Evolutionary conservation across 2,888 invertebrate genomes (phyloP).

Genomic region (Orthonychiurus folsomi): DNA sequence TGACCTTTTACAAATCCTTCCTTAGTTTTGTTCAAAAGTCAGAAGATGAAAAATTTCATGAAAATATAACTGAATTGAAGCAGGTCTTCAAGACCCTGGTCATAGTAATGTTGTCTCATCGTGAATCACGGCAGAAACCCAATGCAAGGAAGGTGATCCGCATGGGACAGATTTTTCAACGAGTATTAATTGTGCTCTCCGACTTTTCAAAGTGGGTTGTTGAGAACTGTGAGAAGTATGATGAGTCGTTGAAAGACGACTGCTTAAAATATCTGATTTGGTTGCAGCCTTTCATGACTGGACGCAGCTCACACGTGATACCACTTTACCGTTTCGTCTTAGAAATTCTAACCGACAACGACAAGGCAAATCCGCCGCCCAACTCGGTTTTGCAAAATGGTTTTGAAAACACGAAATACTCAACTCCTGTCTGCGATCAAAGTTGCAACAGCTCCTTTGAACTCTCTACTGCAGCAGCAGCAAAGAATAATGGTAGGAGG

Average conservation of each 20-base stretch:
- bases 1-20: not conserved
- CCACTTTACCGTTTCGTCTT: not conserved
- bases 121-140: not conserved
- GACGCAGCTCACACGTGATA: not conserved
- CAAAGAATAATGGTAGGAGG: no score
- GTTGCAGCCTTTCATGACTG: not conserved
- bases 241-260: not conserved
- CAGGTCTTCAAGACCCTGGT: not conserved
- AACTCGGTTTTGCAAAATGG: no score
- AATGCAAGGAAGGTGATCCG: not conserved
- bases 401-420: no score
- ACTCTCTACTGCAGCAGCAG: no score
- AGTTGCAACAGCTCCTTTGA: no score
- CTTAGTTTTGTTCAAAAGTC: not conserved
- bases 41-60: not conserved
- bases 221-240: not conserved
- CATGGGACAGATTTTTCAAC: not conserved
- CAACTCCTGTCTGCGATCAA: no score
- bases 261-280: not conserved
- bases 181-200: not conserved
- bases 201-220: not conserved
- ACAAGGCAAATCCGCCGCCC: no score
- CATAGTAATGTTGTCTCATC: not conserved
- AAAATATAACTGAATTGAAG: not conserved
- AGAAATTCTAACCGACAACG: no score